A percentile compares a stretch with the other conserved stretches of the same genome.
phyloP scores from a whole-genome alignment of 2,113 vertebrate genomes.

The Cebidichthys violaceus region DNA sequence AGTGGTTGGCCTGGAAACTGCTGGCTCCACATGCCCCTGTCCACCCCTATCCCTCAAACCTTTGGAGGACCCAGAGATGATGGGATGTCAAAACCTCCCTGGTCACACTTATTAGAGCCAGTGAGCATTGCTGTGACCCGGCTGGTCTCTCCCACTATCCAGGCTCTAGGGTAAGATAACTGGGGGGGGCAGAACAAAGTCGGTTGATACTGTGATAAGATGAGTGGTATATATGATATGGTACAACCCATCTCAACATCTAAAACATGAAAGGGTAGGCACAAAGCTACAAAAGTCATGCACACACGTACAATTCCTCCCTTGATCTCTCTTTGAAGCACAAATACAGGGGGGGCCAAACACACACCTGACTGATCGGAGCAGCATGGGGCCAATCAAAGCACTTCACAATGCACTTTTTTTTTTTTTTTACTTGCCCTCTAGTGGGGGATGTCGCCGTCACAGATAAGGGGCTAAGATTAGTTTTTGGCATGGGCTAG shows the following conservation, averaged over 20 bases:
- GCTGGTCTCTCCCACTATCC: slow-evolving; percentile 35
- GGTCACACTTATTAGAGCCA: slow-evolving; percentile 71
- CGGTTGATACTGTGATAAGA: slow-evolving; percentile 33
- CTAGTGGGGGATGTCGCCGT: slow-evolving; percentile 46
- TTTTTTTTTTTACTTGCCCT: slow-evolving; percentile 11
- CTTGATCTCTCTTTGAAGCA: slow-evolving; percentile 45
- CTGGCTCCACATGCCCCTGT: slow-evolving; percentile 61
- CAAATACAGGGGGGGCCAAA: slow-evolving; percentile 35
- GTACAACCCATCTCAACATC: slow-evolving; percentile 26
- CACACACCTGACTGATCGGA: slow-evolving; percentile 46
- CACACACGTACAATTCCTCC: slow-evolving; percentile 35
- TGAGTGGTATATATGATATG: slow-evolving; percentile 27
- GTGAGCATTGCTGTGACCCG: slow-evolving; percentile 54
- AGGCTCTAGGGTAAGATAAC: slow-evolving; percentile 21
- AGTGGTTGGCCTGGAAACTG: slow-evolving; percentile 69
- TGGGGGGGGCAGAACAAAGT: slow-evolving; percentile 49
- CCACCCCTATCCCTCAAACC: slow-evolving; percentile 59
- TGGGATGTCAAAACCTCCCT: slow-evolving; percentile 62
- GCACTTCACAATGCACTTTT: slow-evolving; percentile 34
- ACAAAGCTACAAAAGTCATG: slow-evolving; percentile 36
- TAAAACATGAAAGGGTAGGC: slow-evolving; percentile 33
- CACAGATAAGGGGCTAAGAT: slow-evolving; percentile 62
- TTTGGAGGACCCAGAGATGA: slow-evolving; percentile 61
- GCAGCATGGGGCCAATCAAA: slow-evolving; percentile 28
- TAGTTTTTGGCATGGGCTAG: slow-evolving; percentile 44